These are phyloP conservation scores for Forficula auricularia DNA, from an alignment of 1,140 invertebrate species.

Conservation along the genomic window DNA sequence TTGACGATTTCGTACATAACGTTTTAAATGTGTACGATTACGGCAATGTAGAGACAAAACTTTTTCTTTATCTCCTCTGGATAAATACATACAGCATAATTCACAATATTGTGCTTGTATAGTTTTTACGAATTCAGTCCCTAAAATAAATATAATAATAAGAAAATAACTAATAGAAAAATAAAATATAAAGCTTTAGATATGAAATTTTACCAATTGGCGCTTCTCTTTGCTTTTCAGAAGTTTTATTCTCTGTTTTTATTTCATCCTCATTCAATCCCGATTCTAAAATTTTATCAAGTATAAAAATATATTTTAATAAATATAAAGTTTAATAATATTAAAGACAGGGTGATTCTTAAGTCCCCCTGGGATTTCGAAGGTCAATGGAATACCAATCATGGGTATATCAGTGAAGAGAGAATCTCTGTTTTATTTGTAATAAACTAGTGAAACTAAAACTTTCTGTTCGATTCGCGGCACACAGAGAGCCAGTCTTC, in stretches of 20 bases:
- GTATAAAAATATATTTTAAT: conserved; percentile 16
- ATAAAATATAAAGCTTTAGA: no score
- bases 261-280: no score
- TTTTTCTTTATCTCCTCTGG: conserved; percentile 40
- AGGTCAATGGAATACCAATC: no score
- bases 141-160: conserved; percentile 19
- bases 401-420: no score
- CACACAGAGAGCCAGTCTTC: no score
- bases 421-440: no score
- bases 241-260: background rate
- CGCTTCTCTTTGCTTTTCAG: background rate
- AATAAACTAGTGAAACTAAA: no score
- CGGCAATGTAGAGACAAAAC: conserved; percentile 49
- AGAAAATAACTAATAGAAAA: no score
- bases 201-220: background rate
- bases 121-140: conserved; percentile 55
- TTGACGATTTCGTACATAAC: conserved; percentile 53
- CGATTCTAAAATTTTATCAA: conserved; percentile 2
- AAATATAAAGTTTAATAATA: background rate
- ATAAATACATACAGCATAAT: conserved; percentile 51
- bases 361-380: no score
- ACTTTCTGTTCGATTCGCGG: no score
- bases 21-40: conserved; percentile 45
- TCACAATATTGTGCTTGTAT: conserved; percentile 52
- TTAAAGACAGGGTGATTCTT: no score